Evolutionary conservation across 2,797 vertebrate genomes (phyloP).

Genomic region (Cossypha heuglini): DNA sequence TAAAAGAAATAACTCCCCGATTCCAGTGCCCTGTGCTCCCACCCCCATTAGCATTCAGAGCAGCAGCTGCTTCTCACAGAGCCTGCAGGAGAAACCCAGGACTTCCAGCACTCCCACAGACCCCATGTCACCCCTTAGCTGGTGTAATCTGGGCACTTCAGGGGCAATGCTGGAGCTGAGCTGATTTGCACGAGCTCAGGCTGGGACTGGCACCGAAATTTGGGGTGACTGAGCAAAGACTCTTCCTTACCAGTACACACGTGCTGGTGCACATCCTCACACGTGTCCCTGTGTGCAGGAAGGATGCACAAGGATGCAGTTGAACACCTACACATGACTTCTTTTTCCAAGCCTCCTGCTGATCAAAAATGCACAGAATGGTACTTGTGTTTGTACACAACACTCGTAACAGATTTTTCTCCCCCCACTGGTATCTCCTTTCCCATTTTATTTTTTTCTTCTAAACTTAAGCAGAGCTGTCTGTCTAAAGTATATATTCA

Average conservation of each 20-base stretch:
- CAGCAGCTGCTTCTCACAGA: background rate
- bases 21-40: background rate
- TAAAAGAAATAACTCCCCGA: conserved; percentile 13
- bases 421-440: background rate
- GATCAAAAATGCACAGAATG: conserved; percentile 5
- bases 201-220: background rate
- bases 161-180: background rate
- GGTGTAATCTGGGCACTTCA: background rate
- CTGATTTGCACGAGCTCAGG: background rate
- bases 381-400: conserved; percentile 64
- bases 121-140: background rate
- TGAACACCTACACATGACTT: rapidly evolving
- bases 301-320: background rate
- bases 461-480: conserved; percentile 13
- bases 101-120: background rate
- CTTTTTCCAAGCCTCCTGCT: background rate
- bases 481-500: conserved; percentile 64
- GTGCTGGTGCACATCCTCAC: rapidly evolving
- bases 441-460: background rate
- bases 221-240: background rate
- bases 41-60: conserved; percentile 1
- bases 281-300: rapidly evolving
- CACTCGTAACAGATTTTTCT: background rate
- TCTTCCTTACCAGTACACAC: rapidly evolving
- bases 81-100: background rate